phyloP scores from a whole-genome alignment of 1,140 invertebrate species.

The Palaemon carinicauda region DNA sequence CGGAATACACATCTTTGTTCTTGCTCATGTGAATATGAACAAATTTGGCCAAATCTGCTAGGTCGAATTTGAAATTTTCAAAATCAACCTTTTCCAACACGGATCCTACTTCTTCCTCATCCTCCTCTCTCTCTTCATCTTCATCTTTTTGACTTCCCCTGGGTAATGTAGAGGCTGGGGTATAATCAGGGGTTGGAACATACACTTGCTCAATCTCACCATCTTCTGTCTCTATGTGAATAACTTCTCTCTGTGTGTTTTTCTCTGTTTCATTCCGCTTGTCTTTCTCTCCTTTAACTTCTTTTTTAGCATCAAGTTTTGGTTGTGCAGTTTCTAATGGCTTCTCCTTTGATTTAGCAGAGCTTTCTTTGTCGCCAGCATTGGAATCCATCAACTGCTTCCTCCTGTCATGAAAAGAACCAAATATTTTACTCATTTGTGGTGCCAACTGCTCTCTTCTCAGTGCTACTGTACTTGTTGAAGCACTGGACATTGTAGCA shows the following conservation, averaged over 20 bases:
- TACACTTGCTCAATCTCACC: conserved; percentile 49
- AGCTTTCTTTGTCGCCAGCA: neutral
- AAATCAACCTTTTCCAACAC: neutral
- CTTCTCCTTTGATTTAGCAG: neutral
- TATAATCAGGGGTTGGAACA: conserved; percentile 58
- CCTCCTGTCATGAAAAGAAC: conserved; percentile 46
- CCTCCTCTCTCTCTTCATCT: neutral
- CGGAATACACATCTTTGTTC: conserved; percentile 22
- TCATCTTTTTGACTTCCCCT: neutral
- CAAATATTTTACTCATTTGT: conserved; percentile 59
- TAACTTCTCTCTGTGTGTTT: conserved; percentile 34
- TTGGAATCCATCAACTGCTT: neutral
- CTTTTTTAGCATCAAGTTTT: neutral
- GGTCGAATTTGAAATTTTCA: conserved; percentile 45
- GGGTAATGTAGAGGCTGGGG: conserved; percentile 55
- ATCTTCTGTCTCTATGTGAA: conserved; percentile 16
- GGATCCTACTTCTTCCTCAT: neutral
- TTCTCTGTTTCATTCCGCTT: conserved; percentile 26
- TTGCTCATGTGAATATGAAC: conserved; percentile 42
- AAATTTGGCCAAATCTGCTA: conserved; percentile 48
- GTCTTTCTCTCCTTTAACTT: conserved; percentile 11
- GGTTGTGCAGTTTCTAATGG: too few relatives aligned
- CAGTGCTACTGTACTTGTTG: conserved; percentile 47
- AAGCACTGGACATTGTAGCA: conserved; percentile 21
- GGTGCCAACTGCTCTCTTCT: conserved; percentile 59